A percentile compares a stretch with the other conserved stretches of the same genome.
Conservation (phyloP, 2,113 vertebrate species). For the Proterorhinus semilunaris region DNA sequence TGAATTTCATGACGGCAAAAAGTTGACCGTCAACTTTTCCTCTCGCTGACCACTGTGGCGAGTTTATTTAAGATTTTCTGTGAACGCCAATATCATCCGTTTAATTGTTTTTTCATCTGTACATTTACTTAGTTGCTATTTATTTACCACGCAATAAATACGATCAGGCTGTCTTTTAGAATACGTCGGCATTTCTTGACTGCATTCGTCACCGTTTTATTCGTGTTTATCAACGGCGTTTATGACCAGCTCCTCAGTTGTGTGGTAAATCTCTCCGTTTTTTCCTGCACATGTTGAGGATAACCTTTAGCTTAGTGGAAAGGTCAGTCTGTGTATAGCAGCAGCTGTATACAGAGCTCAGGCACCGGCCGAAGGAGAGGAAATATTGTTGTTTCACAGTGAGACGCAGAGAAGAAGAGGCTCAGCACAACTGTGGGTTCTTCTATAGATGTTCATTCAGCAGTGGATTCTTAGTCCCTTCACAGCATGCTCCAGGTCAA, state of each 20-base stretch:
- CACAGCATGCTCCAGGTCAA: too few species aligned
- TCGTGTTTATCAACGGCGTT: slow-evolving; percentile 24
- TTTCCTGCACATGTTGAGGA: slow-evolving; percentile 20
- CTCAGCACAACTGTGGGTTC: not conserved
- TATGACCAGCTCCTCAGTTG: slow-evolving; percentile 28
- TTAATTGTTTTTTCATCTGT: too few species aligned
- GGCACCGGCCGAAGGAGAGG: slow-evolving; percentile 20
- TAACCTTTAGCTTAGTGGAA: slow-evolving; percentile 54
- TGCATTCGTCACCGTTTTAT: slow-evolving; percentile 12
- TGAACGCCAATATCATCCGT: too few species aligned
- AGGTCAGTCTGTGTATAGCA: slow-evolving; percentile 31
- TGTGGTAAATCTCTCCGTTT: slow-evolving; percentile 33
- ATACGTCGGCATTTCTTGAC: slow-evolving; percentile 9
- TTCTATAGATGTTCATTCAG: too few species aligned
- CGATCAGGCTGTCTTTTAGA: not conserved
- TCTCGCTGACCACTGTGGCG: too few species aligned
- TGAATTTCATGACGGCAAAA: too few species aligned
- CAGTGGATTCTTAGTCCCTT: too few species aligned
- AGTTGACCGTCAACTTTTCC: too few species aligned
- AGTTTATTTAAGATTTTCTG: too few species aligned
- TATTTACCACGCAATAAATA: too few species aligned
- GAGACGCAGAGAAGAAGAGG: not conserved
- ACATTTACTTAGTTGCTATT: too few species aligned
- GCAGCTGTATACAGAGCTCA: slow-evolving; percentile 4
- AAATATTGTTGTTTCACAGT: not conserved